Conservation (phyloP, 2,797 vertebrate genomes). For the Periophthalmus magnuspinnatus region DNA sequence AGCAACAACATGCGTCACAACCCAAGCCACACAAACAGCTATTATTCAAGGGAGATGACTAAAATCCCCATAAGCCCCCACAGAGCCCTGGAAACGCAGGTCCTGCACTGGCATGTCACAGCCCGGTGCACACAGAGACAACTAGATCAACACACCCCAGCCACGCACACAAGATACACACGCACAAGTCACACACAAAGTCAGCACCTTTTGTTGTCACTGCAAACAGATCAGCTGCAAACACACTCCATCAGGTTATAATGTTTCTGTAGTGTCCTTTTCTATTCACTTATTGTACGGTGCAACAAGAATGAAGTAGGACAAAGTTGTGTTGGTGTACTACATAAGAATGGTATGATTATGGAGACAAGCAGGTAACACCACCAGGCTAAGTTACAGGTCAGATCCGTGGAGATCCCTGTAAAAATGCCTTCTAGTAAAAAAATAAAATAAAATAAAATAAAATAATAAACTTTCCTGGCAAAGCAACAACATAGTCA, state of each 20-base stretch:
- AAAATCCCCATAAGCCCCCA: constrained; percentile 51
- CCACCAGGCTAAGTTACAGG: too few species aligned
- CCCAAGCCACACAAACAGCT: constrained; percentile 63
- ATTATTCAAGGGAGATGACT: constrained; percentile 60
- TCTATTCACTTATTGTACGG: background rate
- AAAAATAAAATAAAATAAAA: too few species aligned
- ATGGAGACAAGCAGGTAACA: too few species aligned
- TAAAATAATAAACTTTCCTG: too few species aligned
- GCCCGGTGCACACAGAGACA: constrained; percentile 44
- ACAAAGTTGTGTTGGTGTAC: background rate
- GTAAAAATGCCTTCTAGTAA: too few species aligned
- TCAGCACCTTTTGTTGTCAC: constrained; percentile 30
- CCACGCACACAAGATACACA: constrained; percentile 14
- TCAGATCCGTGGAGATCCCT: too few species aligned
- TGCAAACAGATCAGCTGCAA: constrained; percentile 10
- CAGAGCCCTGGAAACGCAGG: constrained; percentile 56
- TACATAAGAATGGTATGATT: too few species aligned
- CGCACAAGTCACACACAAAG: constrained; percentile 12
- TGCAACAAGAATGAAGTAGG: background rate
- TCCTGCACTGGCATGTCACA: constrained; percentile 53
- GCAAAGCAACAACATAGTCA: too few species aligned
- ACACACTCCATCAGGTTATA: background rate
- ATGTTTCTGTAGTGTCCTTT: background rate
- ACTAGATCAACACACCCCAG: constrained; percentile 18
- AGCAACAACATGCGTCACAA: constrained; percentile 53